Percentiles rank a stretch among this genome's conserved stretches.
Evolutionary conservation across 1,140 invertebrate species (phyloP).

Genomic region (Panagrolaimus sp.): DNA sequence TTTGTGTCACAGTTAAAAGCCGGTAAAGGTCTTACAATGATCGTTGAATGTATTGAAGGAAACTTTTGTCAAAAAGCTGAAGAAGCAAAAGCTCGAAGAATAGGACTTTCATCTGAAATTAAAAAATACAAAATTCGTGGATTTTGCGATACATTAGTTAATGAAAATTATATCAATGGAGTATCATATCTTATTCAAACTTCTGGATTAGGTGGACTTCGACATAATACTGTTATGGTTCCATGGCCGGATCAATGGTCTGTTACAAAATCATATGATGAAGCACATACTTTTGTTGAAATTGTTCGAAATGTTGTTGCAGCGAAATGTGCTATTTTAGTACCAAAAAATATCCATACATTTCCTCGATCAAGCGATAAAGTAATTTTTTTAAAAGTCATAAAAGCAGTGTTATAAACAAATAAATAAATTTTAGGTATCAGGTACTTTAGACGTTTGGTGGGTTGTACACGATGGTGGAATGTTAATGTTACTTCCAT

Average conservation of each 20-base stretch:
- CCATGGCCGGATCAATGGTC: slow-evolving; percentile 94
- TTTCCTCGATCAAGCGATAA: slow-evolving; percentile 48
- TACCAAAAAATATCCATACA: slow-evolving; percentile 49
- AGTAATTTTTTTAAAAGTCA: slow-evolving; percentile 16
- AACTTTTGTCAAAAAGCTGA: slow-evolving; percentile 49
- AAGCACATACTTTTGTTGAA: slow-evolving; percentile 42
- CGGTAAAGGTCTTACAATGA: slow-evolving; percentile 60
- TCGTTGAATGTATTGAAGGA: slow-evolving; percentile 61
- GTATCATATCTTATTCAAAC: slow-evolving; percentile 80
- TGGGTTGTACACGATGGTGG: slow-evolving; percentile 90
- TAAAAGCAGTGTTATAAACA: background rate
- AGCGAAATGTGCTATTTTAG: slow-evolving; percentile 55
- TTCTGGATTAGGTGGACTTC: slow-evolving; percentile 88
- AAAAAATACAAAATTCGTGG: slow-evolving; percentile 89
- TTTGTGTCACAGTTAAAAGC: slow-evolving; percentile 27
- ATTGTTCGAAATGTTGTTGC: slow-evolving; percentile 39
- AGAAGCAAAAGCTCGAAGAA: background rate
- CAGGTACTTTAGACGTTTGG: slow-evolving; percentile 96
- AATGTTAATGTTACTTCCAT: slow-evolving; percentile 90
- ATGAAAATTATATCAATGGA: slow-evolving; percentile 75
- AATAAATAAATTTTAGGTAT: slow-evolving; percentile 59
- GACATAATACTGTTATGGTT: slow-evolving; percentile 94
- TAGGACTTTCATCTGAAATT: slow-evolving; percentile 20
- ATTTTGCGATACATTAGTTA: slow-evolving; percentile 86
- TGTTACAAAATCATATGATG: slow-evolving; percentile 63